Conservation (phyloP, 2,888 invertebrate species). For the Melanchra persicariae region DNA sequence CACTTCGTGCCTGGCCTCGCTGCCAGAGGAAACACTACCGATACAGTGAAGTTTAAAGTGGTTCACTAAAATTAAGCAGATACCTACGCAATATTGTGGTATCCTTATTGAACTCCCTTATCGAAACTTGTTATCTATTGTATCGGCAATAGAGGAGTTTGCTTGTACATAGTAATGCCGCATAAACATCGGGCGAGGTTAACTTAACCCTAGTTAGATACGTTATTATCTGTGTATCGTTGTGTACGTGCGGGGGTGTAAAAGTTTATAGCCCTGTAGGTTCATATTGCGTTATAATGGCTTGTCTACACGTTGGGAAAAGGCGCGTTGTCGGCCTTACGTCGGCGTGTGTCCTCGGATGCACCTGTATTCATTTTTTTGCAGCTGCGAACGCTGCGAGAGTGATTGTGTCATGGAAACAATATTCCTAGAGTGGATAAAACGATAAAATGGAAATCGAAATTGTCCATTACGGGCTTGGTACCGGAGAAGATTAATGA, state of each 20-base stretch:
- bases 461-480: slow-evolving; percentile 8
- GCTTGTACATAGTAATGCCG: slow-evolving; percentile 54
- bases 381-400: slow-evolving; percentile 30
- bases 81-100: slow-evolving; percentile 58
- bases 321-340: slow-evolving; percentile 26
- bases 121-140: slow-evolving; percentile 62
- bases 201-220: slow-evolving; percentile 62
- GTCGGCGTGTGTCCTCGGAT: slow-evolving; percentile 26
- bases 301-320: slow-evolving; percentile 43
- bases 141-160: slow-evolving; percentile 67
- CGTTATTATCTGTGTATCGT: slow-evolving; percentile 55
- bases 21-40: slow-evolving; percentile 6
- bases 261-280: slow-evolving; percentile 57
- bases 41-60: slow-evolving; percentile 56
- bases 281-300: slow-evolving; percentile 58
- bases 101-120: slow-evolving; percentile 66
- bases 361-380: slow-evolving; percentile 47
- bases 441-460: slow-evolving; percentile 34
- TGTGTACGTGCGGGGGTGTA: slow-evolving; percentile 58
- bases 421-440: slow-evolving; percentile 41
- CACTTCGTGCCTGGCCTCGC: background rate
- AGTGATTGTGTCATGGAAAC: slow-evolving; percentile 47
- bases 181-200: slow-evolving; percentile 58
- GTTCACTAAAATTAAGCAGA: slow-evolving; percentile 62
- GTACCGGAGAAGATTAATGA: slow-evolving; percentile 20